Evolutionary conservation across 2,113 vertebrate species (phyloP), one percentile per base, ranked within the genome.

Genomic region (Cyprinus carpio): DNA sequence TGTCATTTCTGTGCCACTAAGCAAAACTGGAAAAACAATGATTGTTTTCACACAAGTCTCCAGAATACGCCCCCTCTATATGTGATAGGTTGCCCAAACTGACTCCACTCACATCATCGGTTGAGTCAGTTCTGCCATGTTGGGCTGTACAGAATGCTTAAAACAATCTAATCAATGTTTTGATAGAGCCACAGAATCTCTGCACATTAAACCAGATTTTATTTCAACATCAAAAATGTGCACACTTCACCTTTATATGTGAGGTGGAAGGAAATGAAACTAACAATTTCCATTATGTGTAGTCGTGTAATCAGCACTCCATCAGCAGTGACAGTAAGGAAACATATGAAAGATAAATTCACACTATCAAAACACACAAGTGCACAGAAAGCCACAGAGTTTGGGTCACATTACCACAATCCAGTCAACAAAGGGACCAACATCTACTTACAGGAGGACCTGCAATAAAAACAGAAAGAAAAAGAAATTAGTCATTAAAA

Each of bases 371-470:
- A 80, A 81, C 85, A 90, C 83, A 86, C 34, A 78, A 85, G 58
- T 76, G 78, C 65, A 75, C 51, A 81, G 51, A 87, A 71, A 87
- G 64, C 8, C 37, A 89, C 54, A 76, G 43, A 51, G 34, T 71
- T 84, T 56, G 34, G 43, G 87, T 89, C 85, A 93, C 92, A 91
- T 94, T 94, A 94, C 93, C 93, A 89, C 91, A 94, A 83, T 89
- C 84, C 86, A 80, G 20, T 90, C 88, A 92, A 84, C 86, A 82
- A 89, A 54, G 75, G 85, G 58, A 49, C 82, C 51, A 92, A 87
- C 83, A 86, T 88, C 89, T 96, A 98, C 88, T 99, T 99, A 99
- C 98, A 94, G 97, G 97, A 81, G 97, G 96, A 91, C 98, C 98
- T 99, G 95, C 82, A 97, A 97, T 77, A 92, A 91, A 54, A 94